Base-by-base conservation (phyloP, 2,888 invertebrate genomes). In the Congeria kusceri region DNA sequence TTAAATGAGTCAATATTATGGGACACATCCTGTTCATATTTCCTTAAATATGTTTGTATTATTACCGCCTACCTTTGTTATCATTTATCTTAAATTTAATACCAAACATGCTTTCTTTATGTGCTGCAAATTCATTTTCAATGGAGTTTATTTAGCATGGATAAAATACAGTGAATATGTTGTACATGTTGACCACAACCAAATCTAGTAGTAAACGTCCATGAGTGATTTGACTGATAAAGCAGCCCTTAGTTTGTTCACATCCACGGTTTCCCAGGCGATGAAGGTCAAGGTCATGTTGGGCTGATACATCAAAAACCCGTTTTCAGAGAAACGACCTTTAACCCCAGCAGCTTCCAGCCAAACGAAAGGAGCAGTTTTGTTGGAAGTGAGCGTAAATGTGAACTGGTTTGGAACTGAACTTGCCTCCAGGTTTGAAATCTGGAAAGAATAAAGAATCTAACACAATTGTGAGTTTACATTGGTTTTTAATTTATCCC, bases 251-350 rank as follows among this genome's bases (percentile, higher is more conserved):
- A 91, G 58, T 1, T 61, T 70, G 15, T 59, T 47, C 7, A 71
- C 64, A 44, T 76, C 77, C 0, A 86, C 77, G 9, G 74, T 39
- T 58, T 87, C 77, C 87, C 88, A 88, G 0, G 90, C 82, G 58
- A 77, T 84, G 69, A 90, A 91, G 44, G 69, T 83, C 18, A 92
- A 65, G 7, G 62, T 67, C 61, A 59, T 81, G 5, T 65, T 67
- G 0, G 88, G 80, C 23, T 89, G 82, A 3, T 93, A 88, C 94
- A 88, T 89, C 7, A 93, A 79, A 81, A 97, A 96, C 0, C 97
- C 97, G 93, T 97, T 97, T 85, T 96, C 96, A 0, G 96, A 95
- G 92, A 97, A 97, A 74, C 93, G 94, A 0, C 97, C 97, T 89
- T 91, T 53, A 29, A 91, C 77, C 11, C 86, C 87, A n/a, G 49